phyloP scores from a whole-genome alignment of 2,888 invertebrate genomes.

The Sisyra terminalis region DNA sequence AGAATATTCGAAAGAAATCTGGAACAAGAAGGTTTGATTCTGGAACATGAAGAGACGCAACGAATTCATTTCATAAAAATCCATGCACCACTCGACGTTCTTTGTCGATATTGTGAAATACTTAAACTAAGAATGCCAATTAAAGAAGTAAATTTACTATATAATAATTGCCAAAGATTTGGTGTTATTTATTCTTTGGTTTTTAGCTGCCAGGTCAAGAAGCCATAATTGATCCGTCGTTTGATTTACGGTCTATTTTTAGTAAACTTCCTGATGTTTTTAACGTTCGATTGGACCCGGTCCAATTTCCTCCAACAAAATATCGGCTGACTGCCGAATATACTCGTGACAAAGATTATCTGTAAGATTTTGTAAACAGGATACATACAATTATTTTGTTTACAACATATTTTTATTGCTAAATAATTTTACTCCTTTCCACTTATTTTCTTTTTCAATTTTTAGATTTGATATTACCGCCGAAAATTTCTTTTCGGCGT shows the following conservation, averaged over 20 bases:
- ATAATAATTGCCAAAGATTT: not conserved
- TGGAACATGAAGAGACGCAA: conserved; percentile 43
- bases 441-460: too few relatives aligned
- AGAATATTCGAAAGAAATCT: conserved; percentile 43
- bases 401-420: conserved; percentile 8
- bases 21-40: conserved; percentile 37
- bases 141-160: conserved; percentile 35
- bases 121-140: conserved; percentile 63
- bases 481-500: conserved; percentile 49
- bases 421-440: too few relatives aligned
- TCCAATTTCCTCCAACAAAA: conserved; percentile 40
- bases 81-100: conserved; percentile 52
- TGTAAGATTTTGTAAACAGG: conserved; percentile 33
- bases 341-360: conserved; percentile 49
- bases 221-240: conserved; percentile 22
- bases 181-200: not conserved
- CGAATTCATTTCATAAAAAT: conserved; percentile 54
- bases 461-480: conserved; percentile 45
- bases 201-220: conserved; percentile 25
- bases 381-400: conserved; percentile 6
- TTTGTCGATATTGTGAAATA: conserved; percentile 57
- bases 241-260: conserved; percentile 14
- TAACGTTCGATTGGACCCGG: conserved; percentile 34
- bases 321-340: conserved; percentile 51
- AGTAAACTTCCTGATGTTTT: conserved; percentile 25